Evolutionary conservation across 2,797 vertebrate genomes (phyloP).

Genomic region (Clamator glandarius): DNA sequence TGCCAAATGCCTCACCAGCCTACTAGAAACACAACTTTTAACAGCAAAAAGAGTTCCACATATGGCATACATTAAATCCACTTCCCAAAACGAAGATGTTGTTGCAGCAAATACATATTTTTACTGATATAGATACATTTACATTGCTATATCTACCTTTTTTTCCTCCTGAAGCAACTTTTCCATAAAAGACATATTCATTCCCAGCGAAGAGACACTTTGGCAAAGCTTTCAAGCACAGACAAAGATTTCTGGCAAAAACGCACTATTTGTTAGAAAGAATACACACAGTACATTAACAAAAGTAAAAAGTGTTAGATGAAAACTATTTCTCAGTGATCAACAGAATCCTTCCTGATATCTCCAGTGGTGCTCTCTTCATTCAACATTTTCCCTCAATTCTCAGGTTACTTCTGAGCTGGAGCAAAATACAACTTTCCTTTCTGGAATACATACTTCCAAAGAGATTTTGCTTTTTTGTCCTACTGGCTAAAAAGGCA

Average conservation of each 20-base stretch:
- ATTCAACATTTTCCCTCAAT: background rate
- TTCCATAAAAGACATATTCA: background rate
- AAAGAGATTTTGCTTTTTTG: background rate
- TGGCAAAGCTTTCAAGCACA: background rate
- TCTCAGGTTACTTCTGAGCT: background rate
- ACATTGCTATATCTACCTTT: background rate
- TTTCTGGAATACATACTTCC: background rate
- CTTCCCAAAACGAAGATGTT: background rate
- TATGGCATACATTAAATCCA: background rate
- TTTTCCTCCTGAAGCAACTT: background rate
- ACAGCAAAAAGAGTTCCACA: background rate
- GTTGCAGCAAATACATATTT: background rate
- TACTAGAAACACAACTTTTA: background rate
- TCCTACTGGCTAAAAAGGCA: background rate
- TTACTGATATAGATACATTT: background rate
- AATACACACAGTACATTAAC: background rate
- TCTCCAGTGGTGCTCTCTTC: background rate
- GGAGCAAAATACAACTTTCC: background rate
- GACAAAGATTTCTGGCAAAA: background rate
- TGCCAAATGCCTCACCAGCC: background rate
- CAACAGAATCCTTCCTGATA: background rate
- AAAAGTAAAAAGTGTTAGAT: background rate
- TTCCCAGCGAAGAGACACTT: background rate
- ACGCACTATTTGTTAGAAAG: background rate
- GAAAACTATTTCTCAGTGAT: background rate